Evolutionary conservation across 1,140 invertebrate species (phyloP).

Genomic region (Apis laboriosa): DNA sequence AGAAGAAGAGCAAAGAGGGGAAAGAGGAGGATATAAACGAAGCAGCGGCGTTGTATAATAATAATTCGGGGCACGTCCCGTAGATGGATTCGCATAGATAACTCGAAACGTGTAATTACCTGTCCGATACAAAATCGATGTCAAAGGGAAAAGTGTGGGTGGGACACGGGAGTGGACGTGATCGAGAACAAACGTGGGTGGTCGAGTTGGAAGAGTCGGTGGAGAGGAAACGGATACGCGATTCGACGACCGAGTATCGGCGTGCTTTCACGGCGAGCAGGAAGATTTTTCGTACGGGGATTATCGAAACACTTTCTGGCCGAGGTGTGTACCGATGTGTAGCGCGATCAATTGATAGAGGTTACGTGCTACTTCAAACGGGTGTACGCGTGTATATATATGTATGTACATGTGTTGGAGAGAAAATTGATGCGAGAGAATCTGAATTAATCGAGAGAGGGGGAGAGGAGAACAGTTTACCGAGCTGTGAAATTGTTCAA

Average conservation of each 20-base stretch:
- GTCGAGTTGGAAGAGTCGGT: no score
- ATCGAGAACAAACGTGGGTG: conserved; percentile 52
- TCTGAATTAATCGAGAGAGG: background rate
- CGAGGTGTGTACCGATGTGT: conserved; percentile 10
- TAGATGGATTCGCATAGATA: conserved; percentile 60
- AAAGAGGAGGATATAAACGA: background rate
- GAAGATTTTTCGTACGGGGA: conserved; percentile 55
- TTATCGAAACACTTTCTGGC: conserved; percentile 27
- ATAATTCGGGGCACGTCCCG: conserved; percentile 64
- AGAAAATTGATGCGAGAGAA: background rate
- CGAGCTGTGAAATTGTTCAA: background rate
- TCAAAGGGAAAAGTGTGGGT: conserved; percentile 58
- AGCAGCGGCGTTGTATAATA: conserved; percentile 23
- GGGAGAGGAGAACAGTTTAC: background rate
- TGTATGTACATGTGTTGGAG: background rate
- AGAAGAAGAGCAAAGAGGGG: background rate
- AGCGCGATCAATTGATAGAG: conserved; percentile 26
- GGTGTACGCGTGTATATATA: background rate
- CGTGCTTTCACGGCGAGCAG: conserved; percentile 40
- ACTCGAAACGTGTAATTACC: conserved; percentile 69
- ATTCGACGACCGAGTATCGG: conserved; percentile 50
- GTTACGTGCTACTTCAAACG: conserved; percentile 22
- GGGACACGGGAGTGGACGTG: conserved; percentile 41
- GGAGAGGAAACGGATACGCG: conserved; percentile 16
- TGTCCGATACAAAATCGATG: conserved; percentile 71